Conservation (phyloP, 2,797 vertebrate genomes). For the Lophius americanus region DNA sequence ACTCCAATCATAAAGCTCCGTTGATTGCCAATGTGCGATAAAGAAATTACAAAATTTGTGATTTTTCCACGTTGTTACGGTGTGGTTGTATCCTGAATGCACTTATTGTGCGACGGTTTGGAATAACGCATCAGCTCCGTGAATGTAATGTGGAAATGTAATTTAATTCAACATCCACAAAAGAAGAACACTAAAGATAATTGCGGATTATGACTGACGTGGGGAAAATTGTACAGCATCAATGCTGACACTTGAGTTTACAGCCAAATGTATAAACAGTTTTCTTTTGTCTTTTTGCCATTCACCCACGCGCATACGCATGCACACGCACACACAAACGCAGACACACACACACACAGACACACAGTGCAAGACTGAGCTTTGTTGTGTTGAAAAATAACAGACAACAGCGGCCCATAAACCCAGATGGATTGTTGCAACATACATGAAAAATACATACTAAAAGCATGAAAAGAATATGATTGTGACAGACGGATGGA, state of each 20-base stretch:
- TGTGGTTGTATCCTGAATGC: not conserved
- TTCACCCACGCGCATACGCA: not conserved
- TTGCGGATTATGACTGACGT: not conserved
- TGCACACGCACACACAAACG: too few relatives aligned
- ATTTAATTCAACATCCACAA: not conserved
- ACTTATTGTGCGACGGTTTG: not conserved
- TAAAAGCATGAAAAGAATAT: too few relatives aligned
- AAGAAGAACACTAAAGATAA: not conserved
- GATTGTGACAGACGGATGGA: not conserved
- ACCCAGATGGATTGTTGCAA: not conserved
- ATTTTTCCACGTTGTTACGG: too few relatives aligned
- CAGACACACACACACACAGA: not conserved
- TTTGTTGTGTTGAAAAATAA: too few relatives aligned
- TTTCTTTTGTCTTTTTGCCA: slow-evolving; percentile 3
- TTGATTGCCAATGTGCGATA: too few relatives aligned
- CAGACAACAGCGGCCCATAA: not conserved
- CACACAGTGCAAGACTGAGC: too few relatives aligned
- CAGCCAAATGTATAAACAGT: not conserved
- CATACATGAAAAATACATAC: not conserved
- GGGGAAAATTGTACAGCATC: not conserved
- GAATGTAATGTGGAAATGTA: not conserved
- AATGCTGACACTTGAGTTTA: not conserved
- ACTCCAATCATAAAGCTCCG: too few relatives aligned
- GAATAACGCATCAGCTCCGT: not conserved
- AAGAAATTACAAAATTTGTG: too few relatives aligned